phyloP scores from a whole-genome alignment of 2,888 invertebrate species.

The Opisthograptis luteolata region DNA sequence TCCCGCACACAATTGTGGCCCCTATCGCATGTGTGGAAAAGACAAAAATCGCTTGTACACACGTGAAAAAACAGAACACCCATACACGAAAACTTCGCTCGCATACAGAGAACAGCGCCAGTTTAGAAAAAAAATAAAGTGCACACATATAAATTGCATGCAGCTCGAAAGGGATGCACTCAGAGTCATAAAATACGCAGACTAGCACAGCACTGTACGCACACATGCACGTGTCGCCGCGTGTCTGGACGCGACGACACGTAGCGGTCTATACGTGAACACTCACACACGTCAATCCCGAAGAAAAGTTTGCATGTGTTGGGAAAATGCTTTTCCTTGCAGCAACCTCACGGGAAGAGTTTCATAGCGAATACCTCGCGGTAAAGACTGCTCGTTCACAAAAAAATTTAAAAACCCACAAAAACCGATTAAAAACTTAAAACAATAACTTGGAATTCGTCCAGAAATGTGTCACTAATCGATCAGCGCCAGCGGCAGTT shows the following conservation, averaged over 20 bases:
- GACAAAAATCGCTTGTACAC: constrained; percentile 42
- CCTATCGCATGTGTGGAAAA: constrained; percentile 37
- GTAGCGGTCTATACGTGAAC: constrained; percentile 49
- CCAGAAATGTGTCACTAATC: constrained; percentile 55
- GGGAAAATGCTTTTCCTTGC: constrained; percentile 84
- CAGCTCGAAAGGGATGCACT: constrained; percentile 84
- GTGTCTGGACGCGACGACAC: constrained; percentile 63
- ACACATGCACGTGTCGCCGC: constrained; percentile 49
- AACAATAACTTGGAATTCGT: constrained; percentile 46
- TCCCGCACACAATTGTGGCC: constrained; percentile 48
- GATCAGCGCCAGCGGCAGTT: constrained; percentile 62
- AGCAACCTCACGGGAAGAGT: constrained; percentile 84
- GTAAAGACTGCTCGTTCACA: constrained; percentile 79
- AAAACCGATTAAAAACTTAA: constrained; percentile 43
- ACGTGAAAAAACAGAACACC: constrained; percentile 70
- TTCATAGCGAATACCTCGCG: constrained; percentile 85
- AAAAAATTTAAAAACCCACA: constrained; percentile 54
- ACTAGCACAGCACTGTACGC: constrained; percentile 47
- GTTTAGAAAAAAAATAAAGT: constrained; percentile 81
- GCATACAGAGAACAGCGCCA: constrained; percentile 63
- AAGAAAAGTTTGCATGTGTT: constrained; percentile 82
- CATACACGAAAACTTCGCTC: constrained; percentile 64
- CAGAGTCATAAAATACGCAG: constrained; percentile 82
- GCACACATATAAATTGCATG: constrained; percentile 83
- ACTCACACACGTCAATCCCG: constrained; percentile 61